phyloP scores from a whole-genome alignment of 2,888 invertebrate species.

The Drosophila falleni region DNA sequence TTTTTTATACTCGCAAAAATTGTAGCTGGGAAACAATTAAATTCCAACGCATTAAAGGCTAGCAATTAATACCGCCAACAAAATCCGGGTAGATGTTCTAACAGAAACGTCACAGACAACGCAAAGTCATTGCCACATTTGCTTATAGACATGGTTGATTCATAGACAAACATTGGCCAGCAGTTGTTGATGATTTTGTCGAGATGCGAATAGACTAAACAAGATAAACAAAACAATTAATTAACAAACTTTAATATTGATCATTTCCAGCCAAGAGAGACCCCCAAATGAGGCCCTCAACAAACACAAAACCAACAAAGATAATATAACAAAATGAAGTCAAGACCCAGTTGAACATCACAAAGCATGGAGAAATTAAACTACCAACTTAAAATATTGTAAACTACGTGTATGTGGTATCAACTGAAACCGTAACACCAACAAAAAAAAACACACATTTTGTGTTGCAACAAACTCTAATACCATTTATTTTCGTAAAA shows the following conservation, averaged over 20 bases:
- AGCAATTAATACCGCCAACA: constrained; percentile 55
- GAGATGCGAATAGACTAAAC: constrained; percentile 33
- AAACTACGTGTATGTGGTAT: neutral
- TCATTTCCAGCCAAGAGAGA: constrained; percentile 21
- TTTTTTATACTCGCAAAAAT: constrained; percentile 38
- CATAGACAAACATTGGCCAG: constrained; percentile 11
- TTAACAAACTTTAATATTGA: constrained; percentile 57
- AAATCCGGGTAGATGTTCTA: constrained; percentile 61
- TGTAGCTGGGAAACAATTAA: constrained; percentile 56
- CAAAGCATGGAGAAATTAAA: constrained; percentile 32
- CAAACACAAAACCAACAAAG: neutral
- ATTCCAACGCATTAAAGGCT: constrained; percentile 50
- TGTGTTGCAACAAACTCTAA: constrained; percentile 33
- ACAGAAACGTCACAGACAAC: constrained; percentile 43
- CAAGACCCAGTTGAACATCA: constrained; percentile 25
- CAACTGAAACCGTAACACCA: constrained; percentile 24
- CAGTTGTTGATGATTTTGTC: constrained; percentile 8
- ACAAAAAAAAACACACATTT: constrained; percentile 1
- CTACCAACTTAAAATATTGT: constrained; percentile 21
- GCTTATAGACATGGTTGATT: constrained; percentile 18
- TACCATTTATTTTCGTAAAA: constrained; percentile 19
- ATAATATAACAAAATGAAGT: neutral
- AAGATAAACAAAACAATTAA: constrained; percentile 46
- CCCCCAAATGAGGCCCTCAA: constrained; percentile 8
- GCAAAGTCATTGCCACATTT: constrained; percentile 43